Evolutionary conservation across 2,113 vertebrate genomes (phyloP).

Genomic region (Oncorhynchus clarkii): DNA sequence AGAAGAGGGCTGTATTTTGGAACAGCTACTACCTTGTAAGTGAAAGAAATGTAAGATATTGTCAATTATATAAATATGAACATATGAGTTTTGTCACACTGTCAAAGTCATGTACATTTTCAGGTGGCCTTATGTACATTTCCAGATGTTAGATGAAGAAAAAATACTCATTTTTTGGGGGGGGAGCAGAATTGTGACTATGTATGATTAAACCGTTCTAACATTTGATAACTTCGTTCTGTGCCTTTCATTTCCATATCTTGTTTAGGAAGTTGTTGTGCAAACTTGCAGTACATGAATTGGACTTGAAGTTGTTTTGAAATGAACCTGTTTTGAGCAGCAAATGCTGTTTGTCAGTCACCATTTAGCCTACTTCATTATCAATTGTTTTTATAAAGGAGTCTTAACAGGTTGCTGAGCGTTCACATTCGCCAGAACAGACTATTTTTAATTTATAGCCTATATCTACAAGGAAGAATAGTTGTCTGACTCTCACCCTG

Average conservation of each 20-base stretch:
- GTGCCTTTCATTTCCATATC: neutral
- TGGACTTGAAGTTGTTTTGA: no score
- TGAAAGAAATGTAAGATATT: slow-evolving; percentile 98
- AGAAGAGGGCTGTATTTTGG: slow-evolving; percentile 99
- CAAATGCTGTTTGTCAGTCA: no score
- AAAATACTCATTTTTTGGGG: slow-evolving; percentile 74
- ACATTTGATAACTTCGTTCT: slow-evolving; percentile 82
- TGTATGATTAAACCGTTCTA: slow-evolving; percentile 99
- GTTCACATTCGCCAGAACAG: no score
- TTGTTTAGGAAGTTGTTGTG: neutral
- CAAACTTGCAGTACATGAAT: no score
- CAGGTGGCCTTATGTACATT: slow-evolving; percentile 99
- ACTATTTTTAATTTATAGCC: no score
- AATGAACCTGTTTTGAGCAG: no score
- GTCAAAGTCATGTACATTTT: slow-evolving; percentile 99
- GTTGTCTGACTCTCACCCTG: no score
- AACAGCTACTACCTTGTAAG: slow-evolving; percentile 91
- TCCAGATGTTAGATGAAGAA: slow-evolving; percentile 87
- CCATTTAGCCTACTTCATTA: no score
- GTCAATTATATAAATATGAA: slow-evolving; percentile 97
- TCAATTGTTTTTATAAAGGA: no score
- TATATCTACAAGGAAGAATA: no score
- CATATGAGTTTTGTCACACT: slow-evolving; percentile 97
- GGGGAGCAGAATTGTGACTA: slow-evolving; percentile 98
- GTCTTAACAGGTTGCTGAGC: no score